These are phyloP conservation scores for Calephelis virginiensis DNA, from an alignment of 1,140 invertebrate species.

Conservation along the genomic window DNA sequence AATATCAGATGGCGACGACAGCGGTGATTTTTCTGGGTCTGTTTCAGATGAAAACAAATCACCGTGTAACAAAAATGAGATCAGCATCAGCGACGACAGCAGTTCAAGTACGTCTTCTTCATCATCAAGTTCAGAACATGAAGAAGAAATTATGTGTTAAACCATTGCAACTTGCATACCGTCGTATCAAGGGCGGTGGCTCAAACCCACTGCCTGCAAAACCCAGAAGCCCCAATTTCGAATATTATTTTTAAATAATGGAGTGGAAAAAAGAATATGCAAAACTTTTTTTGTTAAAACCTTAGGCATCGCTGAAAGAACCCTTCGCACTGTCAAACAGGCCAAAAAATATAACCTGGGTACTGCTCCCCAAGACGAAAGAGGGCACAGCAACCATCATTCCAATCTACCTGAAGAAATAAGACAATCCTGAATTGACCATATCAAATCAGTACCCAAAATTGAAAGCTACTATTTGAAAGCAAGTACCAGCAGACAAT, in stretches of 20 bases:
- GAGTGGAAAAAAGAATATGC: neutral
- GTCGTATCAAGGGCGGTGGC: neutral
- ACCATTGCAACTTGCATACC: neutral
- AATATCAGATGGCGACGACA: neutral
- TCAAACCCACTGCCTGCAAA: neutral
- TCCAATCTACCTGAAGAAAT: neutral
- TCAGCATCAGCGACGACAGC: no score
- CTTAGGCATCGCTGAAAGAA: neutral
- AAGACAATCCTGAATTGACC: neutral
- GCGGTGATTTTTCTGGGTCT: neutral
- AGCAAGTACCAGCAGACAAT: neutral
- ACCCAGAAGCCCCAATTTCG: neutral
- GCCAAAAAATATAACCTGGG: neutral
- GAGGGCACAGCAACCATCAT: neutral
- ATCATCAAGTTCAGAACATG: neutral
- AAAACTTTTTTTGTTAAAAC: neutral
- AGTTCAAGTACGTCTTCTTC: neutral
- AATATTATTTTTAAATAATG: neutral
- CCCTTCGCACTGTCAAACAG: neutral
- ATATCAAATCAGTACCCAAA: neutral
- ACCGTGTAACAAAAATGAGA: neutral
- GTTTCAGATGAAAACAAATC: neutral
- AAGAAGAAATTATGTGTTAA: neutral
- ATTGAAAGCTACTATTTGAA: neutral
- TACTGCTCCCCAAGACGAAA: neutral